A percentile compares a stretch with the other conserved stretches of the same genome.
Conservation (phyloP, 2,113 vertebrate species). For the Tichodroma muraria region DNA sequence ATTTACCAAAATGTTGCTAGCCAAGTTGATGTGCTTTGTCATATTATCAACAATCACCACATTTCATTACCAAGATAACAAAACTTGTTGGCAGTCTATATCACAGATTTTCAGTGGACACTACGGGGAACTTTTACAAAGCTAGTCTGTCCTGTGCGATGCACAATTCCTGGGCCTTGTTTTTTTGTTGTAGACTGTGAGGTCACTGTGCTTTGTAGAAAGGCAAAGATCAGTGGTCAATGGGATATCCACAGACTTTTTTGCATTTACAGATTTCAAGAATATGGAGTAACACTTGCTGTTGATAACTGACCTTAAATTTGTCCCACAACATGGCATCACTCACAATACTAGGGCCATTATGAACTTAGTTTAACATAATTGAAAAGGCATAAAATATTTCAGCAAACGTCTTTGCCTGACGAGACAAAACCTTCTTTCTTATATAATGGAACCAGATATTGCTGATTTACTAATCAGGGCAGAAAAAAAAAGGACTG, state of each 20-base stretch:
- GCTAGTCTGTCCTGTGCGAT: neutral
- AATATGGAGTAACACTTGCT: neutral
- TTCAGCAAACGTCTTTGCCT: neutral
- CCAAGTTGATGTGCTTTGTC: neutral
- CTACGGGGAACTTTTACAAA: neutral
- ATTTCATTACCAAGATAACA: neutral
- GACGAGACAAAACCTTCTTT: neutral
- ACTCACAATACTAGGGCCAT: neutral
- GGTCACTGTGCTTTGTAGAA: neutral
- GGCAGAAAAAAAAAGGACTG: neutral
- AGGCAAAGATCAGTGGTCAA: neutral
- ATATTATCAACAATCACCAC: neutral
- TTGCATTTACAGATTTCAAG: neutral
- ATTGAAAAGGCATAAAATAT: neutral
- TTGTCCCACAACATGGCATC: neutral
- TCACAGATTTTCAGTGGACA: neutral
- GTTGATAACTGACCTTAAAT: neutral
- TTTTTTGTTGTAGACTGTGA: neutral
- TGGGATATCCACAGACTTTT: neutral
- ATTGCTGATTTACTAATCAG: neutral
- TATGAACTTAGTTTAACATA: neutral
- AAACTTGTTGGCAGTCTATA: neutral
- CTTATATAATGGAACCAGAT: neutral
- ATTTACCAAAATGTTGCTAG: neutral
- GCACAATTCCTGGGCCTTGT: neutral